These are phyloP conservation scores for Agraylea sexmaculata DNA, from an alignment of 1,140 invertebrate species.

Conservation along the genomic window DNA sequence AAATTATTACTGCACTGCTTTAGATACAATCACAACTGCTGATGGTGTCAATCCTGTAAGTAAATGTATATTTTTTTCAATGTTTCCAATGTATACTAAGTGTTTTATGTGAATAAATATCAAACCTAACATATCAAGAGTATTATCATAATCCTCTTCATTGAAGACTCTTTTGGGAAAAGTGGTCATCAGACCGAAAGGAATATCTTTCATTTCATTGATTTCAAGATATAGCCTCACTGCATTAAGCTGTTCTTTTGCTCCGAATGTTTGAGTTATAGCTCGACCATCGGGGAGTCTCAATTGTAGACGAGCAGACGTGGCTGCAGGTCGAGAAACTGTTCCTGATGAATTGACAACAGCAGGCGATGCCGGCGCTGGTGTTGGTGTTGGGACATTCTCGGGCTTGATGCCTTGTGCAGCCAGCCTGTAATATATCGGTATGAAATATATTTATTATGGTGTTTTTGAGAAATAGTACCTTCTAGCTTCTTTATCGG, in stretches of 20 bases:
- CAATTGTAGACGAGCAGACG: conserved; percentile 49
- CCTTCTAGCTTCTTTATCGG: conserved; percentile 73
- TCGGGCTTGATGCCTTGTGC: conserved; percentile 24
- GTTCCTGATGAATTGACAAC: conserved; percentile 15
- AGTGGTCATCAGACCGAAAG: conserved; percentile 71
- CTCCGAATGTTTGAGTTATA: conserved; percentile 50
- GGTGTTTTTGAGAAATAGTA: conserved; percentile 40
- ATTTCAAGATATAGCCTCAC: conserved; percentile 76
- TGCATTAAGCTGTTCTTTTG: conserved; percentile 79
- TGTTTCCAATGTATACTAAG: conserved; percentile 2
- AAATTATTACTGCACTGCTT: conserved; percentile 20
- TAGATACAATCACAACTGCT: conserved; percentile 65
- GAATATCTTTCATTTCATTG: conserved; percentile 41
- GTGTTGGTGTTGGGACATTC: conserved; percentile 22
- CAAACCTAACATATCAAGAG: conserved; percentile 68
- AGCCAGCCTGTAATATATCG: conserved; percentile 25
- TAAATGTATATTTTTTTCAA: conserved; percentile 9
- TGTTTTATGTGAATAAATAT: conserved; percentile 8
- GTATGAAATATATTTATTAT: not conserved
- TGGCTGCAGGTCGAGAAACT: conserved; percentile 23
- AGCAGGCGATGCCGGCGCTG: conserved; percentile 19
- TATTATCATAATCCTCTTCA: conserved; percentile 79
- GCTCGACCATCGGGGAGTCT: conserved; percentile 46
- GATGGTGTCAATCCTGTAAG: conserved; percentile 66
- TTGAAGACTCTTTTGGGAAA: conserved; percentile 79